phyloP scores from a whole-genome alignment of 1,140 invertebrate genomes.

The Danaus melanippus region DNA sequence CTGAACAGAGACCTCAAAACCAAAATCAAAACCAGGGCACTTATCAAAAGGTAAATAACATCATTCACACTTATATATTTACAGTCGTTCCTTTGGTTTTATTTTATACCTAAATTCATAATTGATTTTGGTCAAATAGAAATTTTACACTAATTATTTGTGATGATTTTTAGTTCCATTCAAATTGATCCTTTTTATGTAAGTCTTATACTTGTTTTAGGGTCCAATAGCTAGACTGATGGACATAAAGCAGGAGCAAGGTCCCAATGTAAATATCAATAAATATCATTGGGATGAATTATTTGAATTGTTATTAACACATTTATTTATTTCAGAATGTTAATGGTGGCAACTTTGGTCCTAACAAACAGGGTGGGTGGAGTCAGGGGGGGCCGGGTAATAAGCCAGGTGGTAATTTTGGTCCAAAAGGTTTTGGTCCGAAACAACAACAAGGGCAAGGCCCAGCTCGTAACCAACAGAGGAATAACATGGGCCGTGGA shows the following conservation, averaged over 20 bases:
- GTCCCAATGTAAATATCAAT: slow-evolving; percentile 15
- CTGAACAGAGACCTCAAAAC: slow-evolving; percentile 36
- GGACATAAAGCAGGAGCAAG: slow-evolving; percentile 12
- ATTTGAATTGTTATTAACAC: slow-evolving; percentile 1
- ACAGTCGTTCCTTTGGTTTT: not conserved
- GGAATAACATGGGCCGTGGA: slow-evolving; percentile 17
- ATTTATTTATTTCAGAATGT: slow-evolving; percentile 42
- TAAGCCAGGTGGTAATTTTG: slow-evolving; percentile 40
- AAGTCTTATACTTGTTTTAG: slow-evolving; percentile 10
- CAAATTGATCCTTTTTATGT: not conserved
- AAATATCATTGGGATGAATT: not conserved
- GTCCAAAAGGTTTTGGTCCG: slow-evolving; percentile 30
- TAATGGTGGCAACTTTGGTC: slow-evolving; percentile 58
- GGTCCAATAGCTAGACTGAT: slow-evolving; percentile 15
- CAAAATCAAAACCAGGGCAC: slow-evolving; percentile 30
- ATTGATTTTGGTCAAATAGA: no score
- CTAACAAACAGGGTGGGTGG: slow-evolving; percentile 40
- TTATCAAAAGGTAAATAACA: slow-evolving; percentile 31
- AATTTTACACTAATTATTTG: no score
- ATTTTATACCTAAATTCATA: no score
- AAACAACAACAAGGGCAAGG: slow-evolving; percentile 20
- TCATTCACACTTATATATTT: slow-evolving; percentile 1
- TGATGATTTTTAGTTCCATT: no score
- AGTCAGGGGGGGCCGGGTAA: slow-evolving; percentile 36
- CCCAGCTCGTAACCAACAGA: slow-evolving; percentile 36